A percentile compares a stretch with the other conserved stretches of the same genome.
Evolutionary conservation across 1,140 invertebrate species (phyloP).

Genomic region (Ceratina calcarata): DNA sequence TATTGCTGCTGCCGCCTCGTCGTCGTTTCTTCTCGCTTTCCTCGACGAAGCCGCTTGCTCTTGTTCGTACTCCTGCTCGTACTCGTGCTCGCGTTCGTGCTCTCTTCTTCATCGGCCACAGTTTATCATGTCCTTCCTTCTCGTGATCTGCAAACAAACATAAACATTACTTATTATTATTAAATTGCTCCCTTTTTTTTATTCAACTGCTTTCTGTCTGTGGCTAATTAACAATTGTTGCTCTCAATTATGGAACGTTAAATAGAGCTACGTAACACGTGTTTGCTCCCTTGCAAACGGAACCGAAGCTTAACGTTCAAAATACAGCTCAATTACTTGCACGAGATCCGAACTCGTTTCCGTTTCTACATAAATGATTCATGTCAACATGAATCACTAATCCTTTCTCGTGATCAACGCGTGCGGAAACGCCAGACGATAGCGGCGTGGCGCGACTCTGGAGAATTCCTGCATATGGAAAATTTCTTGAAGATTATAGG

Average conservation of each 20-base stretch:
- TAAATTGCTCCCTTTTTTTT: neutral
- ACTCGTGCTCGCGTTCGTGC: slow-evolving; percentile 57
- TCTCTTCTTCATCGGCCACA: slow-evolving; percentile 73
- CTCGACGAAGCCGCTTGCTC: slow-evolving; percentile 59
- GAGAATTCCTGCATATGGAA: slow-evolving; percentile 8
- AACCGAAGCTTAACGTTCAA: neutral
- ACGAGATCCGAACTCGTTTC: neutral
- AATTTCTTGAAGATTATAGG: slow-evolving; percentile 24
- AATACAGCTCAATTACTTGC: neutral
- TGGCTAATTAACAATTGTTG: too few relatives aligned
- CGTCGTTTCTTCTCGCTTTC: slow-evolving; percentile 55
- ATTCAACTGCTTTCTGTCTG: neutral
- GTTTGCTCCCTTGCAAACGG: accelerated
- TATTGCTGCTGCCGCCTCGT: slow-evolving; percentile 63
- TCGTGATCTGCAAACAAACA: slow-evolving; percentile 62
- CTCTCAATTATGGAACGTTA: neutral
- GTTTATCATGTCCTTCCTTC: slow-evolving; percentile 71
- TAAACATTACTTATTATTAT: neutral
- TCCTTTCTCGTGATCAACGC: neutral
- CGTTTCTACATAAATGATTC: slow-evolving; percentile 6
- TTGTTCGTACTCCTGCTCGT: slow-evolving; percentile 64
- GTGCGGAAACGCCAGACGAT: slow-evolving; percentile 9
- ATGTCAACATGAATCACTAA: slow-evolving; percentile 14
- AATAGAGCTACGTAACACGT: neutral
- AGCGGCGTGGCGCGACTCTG: neutral